phyloP scores from a whole-genome alignment of 2,888 invertebrate species.

The Cheilosia vernalis region DNA sequence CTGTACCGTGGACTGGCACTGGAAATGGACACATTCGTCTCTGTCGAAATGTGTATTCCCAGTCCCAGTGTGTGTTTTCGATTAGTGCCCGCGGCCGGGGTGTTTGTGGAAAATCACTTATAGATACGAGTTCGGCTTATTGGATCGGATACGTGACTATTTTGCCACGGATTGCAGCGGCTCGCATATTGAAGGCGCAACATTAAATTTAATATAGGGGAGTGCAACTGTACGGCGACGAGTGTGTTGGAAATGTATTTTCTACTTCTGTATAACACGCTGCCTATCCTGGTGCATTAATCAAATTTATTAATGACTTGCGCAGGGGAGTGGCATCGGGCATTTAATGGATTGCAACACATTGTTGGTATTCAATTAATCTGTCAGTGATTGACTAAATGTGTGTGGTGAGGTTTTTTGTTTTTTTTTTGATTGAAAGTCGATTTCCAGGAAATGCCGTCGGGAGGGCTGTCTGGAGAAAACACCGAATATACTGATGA shows the following conservation, averaged over 20 bases:
- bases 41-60: slow-evolving; percentile 30
- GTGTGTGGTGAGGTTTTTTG: slow-evolving; percentile 36
- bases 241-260: slow-evolving; percentile 50
- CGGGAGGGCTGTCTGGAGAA: too few relatives aligned
- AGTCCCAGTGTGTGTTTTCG: slow-evolving; percentile 23
- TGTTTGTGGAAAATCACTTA: slow-evolving; percentile 53
- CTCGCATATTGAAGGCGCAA: slow-evolving; percentile 6
- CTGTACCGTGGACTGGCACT: not conserved
- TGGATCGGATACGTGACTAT: slow-evolving; percentile 60
- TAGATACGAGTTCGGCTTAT: slow-evolving; percentile 37
- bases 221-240: not conserved
- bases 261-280: not conserved
- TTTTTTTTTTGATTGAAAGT: not conserved
- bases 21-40: slow-evolving; percentile 55
- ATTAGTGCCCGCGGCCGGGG: slow-evolving; percentile 30
- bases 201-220: slow-evolving; percentile 22
- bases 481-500: too few relatives aligned
- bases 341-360: slow-evolving; percentile 70
- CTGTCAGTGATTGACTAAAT: slow-evolving; percentile 59
- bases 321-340: slow-evolving; percentile 30
- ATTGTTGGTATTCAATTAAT: slow-evolving; percentile 58
- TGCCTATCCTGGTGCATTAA: slow-evolving; percentile 52
- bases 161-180: slow-evolving; percentile 59
- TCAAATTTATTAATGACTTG: slow-evolving; percentile 56
- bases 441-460: not conserved